Evolutionary conservation across 2,888 invertebrate genomes (phyloP).

Genomic region (Dermolepida albohirtum): DNA sequence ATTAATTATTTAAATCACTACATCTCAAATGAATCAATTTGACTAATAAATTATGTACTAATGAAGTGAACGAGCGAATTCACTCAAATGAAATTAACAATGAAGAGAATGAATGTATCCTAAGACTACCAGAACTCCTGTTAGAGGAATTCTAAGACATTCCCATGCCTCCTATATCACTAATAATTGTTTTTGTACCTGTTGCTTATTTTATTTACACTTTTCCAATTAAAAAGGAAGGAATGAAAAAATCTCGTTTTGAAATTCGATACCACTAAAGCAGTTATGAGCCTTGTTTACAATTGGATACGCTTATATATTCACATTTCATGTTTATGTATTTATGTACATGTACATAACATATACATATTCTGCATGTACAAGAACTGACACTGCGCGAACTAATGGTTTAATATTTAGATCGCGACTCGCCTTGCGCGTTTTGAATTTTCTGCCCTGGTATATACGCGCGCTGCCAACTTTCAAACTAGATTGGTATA

Average conservation of each 20-base stretch:
- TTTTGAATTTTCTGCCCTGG: not conserved
- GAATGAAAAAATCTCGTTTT: no score
- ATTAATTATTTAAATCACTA: conserved; percentile 52
- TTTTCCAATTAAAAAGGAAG: conserved; percentile 35
- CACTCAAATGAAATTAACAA: not conserved
- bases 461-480: no score
- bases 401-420: not conserved
- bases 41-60: conserved; percentile 10
- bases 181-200: conserved; percentile 50
- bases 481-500: not conserved
- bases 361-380: not conserved
- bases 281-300: conserved; percentile 1
- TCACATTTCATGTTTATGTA: not conserved
- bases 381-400: conserved; percentile 33
- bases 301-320: not conserved
- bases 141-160: conserved; percentile 48
- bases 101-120: conserved; percentile 46
- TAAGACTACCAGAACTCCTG: conserved; percentile 46
- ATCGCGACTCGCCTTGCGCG: conserved; percentile 41
- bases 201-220: conserved; percentile 48
- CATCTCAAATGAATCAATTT: conserved; percentile 43
- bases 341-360: not conserved
- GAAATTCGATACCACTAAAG: no score
- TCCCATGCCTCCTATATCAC: conserved; percentile 51
- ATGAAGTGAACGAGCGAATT: not conserved